Evolutionary conservation across 2,888 invertebrate species (phyloP), one percentile per base, ranked within the genome.

Genomic region (Rhogogaster chlorosoma): DNA sequence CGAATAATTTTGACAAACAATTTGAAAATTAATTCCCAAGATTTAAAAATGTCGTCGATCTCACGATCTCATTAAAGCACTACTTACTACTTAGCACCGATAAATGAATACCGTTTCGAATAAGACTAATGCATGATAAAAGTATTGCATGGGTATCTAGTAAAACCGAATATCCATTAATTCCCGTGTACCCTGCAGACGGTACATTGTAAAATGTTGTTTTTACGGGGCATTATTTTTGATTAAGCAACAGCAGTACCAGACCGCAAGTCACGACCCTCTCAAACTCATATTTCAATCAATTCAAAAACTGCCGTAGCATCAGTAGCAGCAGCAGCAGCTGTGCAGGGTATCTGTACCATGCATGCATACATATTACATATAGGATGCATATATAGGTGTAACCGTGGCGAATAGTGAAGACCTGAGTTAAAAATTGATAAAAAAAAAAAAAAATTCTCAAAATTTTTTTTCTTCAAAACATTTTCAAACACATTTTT

Each of bases 391-490:
- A 38, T 0, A 38, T 38, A 38, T 3, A 0, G 36, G n/a, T n/a
- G n/a, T n/a, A 36, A 36, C 36, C 36, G 36, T 36, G 36, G 36
- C 36, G 5, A 36, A 36, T 3, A 3, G 36, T 3, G 2, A 36
- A 36, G n/a, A n/a, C n/a, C n/a, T n/a, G n/a, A n/a, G n/a, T n/a
- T n/a, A n/a, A n/a, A n/a, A n/a, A n/a, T n/a, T n/a, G n/a, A n/a
- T n/a, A 36, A 38, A 38, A 6, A 38, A 38, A 38, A 7, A 7
- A 38, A 38, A 38, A 7, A 38, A 38, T 38, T 38, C 9, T 5
- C 38, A 5, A 38, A 38, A 38, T 7, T 38, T 91, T 90, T 91
- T 91, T 91, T 91, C 91, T 91, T 90, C 90, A n/a, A n/a, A n/a
- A n/a, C n/a, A n/a, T 38, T 38, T 38, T 38, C 38, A 5, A 38